A percentile compares a stretch with the other conserved stretches of the same genome.
phyloP scores from a whole-genome alignment of 1,140 invertebrate species.

The Megalopta genalis region DNA sequence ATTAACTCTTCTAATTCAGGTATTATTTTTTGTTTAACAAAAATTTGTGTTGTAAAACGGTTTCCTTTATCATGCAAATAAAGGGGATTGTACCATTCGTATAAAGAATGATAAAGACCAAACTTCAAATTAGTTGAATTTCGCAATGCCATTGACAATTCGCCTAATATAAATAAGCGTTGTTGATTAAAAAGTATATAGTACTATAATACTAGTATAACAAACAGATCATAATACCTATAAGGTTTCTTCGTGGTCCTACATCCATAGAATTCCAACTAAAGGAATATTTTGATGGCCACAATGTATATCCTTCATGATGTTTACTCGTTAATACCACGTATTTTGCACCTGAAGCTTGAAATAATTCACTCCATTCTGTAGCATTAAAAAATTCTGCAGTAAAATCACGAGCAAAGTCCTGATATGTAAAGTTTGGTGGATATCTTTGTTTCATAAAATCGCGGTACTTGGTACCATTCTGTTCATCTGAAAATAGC shows the following conservation, averaged over 20 bases:
- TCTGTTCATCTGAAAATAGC: slow-evolving; percentile 55
- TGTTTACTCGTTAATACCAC: slow-evolving; percentile 96
- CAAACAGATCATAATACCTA: slow-evolving; percentile 79
- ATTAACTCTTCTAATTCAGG: slow-evolving; percentile 89
- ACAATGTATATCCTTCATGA: slow-evolving; percentile 95
- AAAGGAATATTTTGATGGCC: slow-evolving; percentile 92
- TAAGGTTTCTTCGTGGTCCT: slow-evolving; percentile 90
- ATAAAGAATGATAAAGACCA: slow-evolving; percentile 94
- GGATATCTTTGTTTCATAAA: slow-evolving; percentile 90
- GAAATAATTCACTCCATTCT: slow-evolving; percentile 88
- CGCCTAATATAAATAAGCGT: slow-evolving; percentile 78
- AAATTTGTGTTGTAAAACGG: slow-evolving; percentile 85
- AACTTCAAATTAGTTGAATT: slow-evolving; percentile 85
- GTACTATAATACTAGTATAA: no score
- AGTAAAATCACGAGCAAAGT: slow-evolving; percentile 90
- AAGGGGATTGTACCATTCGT: slow-evolving; percentile 95
- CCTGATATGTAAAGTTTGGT: slow-evolving; percentile 91
- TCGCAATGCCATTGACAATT: slow-evolving; percentile 87
- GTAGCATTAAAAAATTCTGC: slow-evolving; percentile 91
- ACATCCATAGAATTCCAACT: slow-evolving; percentile 95
- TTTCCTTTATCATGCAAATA: slow-evolving; percentile 88
- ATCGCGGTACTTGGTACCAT: slow-evolving; percentile 73
- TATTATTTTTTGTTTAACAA: slow-evolving; percentile 85
- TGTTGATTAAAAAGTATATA: background rate
- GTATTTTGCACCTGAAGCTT: slow-evolving; percentile 90